Conservation (phyloP, 2,113 vertebrate genomes). For the Anarrhichthys ocellatus region DNA sequence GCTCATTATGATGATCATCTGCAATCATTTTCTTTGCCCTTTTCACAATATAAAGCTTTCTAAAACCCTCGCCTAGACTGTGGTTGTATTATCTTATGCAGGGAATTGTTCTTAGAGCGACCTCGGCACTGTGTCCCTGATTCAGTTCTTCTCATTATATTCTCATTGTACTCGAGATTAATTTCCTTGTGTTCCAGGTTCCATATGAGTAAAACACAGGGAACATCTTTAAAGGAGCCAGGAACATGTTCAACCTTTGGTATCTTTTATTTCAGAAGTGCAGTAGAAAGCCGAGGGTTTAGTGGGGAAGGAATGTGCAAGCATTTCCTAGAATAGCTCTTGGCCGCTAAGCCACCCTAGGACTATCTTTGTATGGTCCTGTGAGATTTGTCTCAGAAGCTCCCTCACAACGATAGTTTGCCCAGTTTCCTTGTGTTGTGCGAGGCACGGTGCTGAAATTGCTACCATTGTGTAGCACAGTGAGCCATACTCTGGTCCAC, state of each 20-base stretch:
- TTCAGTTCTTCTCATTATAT: conserved; percentile 56
- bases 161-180: conserved; percentile 58
- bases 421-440: conserved; percentile 70
- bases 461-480: conserved; percentile 67
- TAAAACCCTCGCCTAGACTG: conserved; percentile 43
- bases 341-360: conserved; percentile 79
- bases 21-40: conserved; percentile 77
- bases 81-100: conserved; percentile 45
- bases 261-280: conserved; percentile 56
- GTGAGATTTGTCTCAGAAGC: conserved; percentile 78
- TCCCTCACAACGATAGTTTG: conserved; percentile 75
- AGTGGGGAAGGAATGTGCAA: conserved; percentile 73
- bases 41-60: conserved; percentile 64
- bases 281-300: conserved; percentile 73
- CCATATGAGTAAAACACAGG: conserved; percentile 49
- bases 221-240: conserved; percentile 42
- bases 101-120: conserved; percentile 58
- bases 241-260: conserved; percentile 56
- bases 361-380: conserved; percentile 80
- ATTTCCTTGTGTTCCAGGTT: conserved; percentile 53
- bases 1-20: conserved; percentile 80
- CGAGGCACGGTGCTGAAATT: conserved; percentile 61
- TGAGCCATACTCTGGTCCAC: conserved; percentile 27
- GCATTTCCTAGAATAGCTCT: conserved; percentile 80
- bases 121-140: conserved; percentile 35